Evolutionary conservation across 2,888 invertebrate genomes (phyloP).

Genomic region (Autographa gamma): DNA sequence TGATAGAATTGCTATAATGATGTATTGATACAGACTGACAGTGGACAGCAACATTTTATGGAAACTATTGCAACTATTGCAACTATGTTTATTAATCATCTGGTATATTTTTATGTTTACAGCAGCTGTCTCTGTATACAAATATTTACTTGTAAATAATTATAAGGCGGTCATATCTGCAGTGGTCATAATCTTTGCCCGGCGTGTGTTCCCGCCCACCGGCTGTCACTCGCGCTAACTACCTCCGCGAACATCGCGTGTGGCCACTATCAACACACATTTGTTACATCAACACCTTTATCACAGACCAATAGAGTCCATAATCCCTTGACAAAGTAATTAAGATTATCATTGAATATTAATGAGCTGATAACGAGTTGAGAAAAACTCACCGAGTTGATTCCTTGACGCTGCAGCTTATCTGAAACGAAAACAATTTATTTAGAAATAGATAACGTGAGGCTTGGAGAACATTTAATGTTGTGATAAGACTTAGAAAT

Average conservation of each 20-base stretch:
- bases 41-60: too few species aligned
- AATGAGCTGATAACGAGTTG: conserved; percentile 16
- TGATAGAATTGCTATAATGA: too few species aligned
- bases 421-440: conserved; percentile 50
- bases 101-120: too few species aligned
- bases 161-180: conserved; percentile 29
- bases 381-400: conserved; percentile 46
- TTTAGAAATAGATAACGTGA: conserved; percentile 44
- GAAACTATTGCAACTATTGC: too few species aligned
- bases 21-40: too few species aligned
- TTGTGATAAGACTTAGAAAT: neutral
- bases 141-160: neutral
- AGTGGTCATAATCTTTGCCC: conserved; percentile 55
- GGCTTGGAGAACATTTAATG: conserved; percentile 41
- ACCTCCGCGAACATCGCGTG: conserved; percentile 61
- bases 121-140: neutral
- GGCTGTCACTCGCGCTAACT: conserved; percentile 58
- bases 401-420: conserved; percentile 36
- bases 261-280: conserved; percentile 51
- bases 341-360: conserved; percentile 49
- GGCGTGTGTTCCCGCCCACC: conserved; percentile 62
- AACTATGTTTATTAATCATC: too few species aligned
- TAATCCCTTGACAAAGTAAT: conserved; percentile 29
- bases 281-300: conserved; percentile 28
- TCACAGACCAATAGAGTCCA: conserved; percentile 18